Evolutionary conservation across 2,113 vertebrate genomes (phyloP), one percentile per base, ranked within the genome.

Genomic region (Lonchura striata): DNA sequence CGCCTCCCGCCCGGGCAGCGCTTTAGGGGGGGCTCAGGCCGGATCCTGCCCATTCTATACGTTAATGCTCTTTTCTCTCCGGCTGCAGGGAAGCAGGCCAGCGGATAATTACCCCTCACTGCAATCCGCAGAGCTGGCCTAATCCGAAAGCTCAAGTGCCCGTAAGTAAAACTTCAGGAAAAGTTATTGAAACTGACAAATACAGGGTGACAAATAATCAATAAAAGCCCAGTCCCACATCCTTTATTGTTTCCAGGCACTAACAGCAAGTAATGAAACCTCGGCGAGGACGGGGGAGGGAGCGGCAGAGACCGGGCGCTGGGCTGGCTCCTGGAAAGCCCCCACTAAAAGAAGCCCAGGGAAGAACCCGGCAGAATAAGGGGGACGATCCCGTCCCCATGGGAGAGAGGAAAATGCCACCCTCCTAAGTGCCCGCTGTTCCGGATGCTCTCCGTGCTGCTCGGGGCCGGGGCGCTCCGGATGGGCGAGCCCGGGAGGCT

Each of bases 121-220:
- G 88, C 95, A 90, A 94, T 86, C 91, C 88, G 60, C 82, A 61
- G 83, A 90, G 88, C 91, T 90, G 85, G 81, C 91, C 94, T 96
- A 95, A 98, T 97, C 92, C 89, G 65, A 87, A 97, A 97, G 96
- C 96, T 96, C 97, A 97, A 97, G 95, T 95, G 95, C 92, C 91
- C 75, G 87, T 95, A 90, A 98, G 87, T 95, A 95, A 97, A 97
- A 97, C 94, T 94, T 96, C 83, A 82, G 50, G 86, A 88, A 94
- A 97, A 97, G 85, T 97, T 96, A 97, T 89, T 95, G 96, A 94
- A 91, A 92, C 81, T 87, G 90, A 97, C 97, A 98, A 97, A 98
- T 97, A 94, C 90, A 92, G 93, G 96, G 90, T 91, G 98, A 98
- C 98, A 98, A 97, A 97, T 97, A 97, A 98, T 98, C 97, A 97